A percentile compares a stretch with the other conserved stretches of the same genome.
phyloP scores from a whole-genome alignment of 2,797 vertebrate species.

The Sus cebifrons region DNA sequence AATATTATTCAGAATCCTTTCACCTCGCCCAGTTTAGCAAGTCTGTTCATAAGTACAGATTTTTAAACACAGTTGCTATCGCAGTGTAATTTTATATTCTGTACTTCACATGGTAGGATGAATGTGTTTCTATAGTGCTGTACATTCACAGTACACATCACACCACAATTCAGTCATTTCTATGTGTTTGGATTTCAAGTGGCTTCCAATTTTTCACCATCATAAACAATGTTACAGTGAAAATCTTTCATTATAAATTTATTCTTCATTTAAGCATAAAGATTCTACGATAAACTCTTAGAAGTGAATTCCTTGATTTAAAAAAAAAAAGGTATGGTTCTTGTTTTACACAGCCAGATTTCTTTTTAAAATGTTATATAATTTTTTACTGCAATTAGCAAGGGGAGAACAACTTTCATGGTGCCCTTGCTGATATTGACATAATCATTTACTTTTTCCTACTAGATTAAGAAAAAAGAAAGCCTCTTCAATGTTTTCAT shows the following conservation, averaged over 20 bases:
- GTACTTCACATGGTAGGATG: not conserved
- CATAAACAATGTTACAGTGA: not conserved
- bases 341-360: not conserved
- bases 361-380: slow-evolving; percentile 37
- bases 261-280: not conserved
- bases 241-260: slow-evolving; percentile 38
- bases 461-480: slow-evolving; percentile 4
- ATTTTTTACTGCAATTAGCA: not conserved
- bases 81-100: not conserved
- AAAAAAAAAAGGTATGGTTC: not conserved
- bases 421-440: not conserved
- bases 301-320: not conserved
- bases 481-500: not conserved
- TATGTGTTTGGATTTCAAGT: not conserved
- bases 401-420: not conserved
- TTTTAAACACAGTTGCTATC: not conserved
- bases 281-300: not conserved
- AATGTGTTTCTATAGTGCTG: not conserved
- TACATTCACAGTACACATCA: not conserved
- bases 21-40: not conserved
- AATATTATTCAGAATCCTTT: not conserved
- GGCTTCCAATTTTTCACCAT: not conserved
- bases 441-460: slow-evolving; percentile 24
- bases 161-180: not conserved
- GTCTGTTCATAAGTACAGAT: not conserved